These are phyloP conservation scores for Exocentrus adspersus DNA, from an alignment of 2,888 invertebrate species.

Conservation along the genomic window DNA sequence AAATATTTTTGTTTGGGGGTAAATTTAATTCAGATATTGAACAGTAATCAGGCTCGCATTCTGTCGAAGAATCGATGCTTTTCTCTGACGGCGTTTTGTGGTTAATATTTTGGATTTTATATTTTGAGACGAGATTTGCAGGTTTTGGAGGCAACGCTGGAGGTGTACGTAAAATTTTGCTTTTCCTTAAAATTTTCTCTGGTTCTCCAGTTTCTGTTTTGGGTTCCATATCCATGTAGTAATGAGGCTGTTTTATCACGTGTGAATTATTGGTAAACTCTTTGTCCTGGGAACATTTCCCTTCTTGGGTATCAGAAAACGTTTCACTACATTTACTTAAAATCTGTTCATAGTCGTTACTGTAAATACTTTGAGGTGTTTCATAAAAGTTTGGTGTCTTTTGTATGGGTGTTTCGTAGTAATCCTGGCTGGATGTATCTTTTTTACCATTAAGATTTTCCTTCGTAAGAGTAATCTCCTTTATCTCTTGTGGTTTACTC, in stretches of 20 bases:
- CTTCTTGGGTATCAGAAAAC: conserved; percentile 49
- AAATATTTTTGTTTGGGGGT: conserved; percentile 52
- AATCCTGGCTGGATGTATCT: conserved; percentile 48
- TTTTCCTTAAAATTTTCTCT: conserved; percentile 55
- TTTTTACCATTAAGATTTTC: conserved; percentile 45
- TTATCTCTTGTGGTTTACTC: conserved; percentile 30
- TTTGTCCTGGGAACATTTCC: conserved; percentile 64
- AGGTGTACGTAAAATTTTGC: conserved; percentile 73
- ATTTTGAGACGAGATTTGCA: conserved; percentile 75
- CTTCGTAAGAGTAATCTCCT: conserved; percentile 39
- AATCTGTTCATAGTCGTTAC: conserved; percentile 80
- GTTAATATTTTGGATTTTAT: conserved; percentile 64
- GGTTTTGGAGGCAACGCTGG: conserved; percentile 84
- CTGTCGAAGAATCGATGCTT: conserved; percentile 52
- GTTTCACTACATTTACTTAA: conserved; percentile 65
- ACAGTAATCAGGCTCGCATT: conserved; percentile 77
- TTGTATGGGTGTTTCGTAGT: conserved; percentile 63
- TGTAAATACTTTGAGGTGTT: conserved; percentile 77
- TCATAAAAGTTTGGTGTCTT: conserved; percentile 69
- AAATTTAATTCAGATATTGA: conserved; percentile 79
- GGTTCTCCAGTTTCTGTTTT: conserved; percentile 55
- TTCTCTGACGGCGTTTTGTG: conserved; percentile 46
- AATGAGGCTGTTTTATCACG: conserved; percentile 67
- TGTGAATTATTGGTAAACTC: conserved; percentile 61
- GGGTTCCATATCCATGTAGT: conserved; percentile 73